phyloP scores from a whole-genome alignment of 2,888 invertebrate species.

The Trissoscelio sp. region DNA sequence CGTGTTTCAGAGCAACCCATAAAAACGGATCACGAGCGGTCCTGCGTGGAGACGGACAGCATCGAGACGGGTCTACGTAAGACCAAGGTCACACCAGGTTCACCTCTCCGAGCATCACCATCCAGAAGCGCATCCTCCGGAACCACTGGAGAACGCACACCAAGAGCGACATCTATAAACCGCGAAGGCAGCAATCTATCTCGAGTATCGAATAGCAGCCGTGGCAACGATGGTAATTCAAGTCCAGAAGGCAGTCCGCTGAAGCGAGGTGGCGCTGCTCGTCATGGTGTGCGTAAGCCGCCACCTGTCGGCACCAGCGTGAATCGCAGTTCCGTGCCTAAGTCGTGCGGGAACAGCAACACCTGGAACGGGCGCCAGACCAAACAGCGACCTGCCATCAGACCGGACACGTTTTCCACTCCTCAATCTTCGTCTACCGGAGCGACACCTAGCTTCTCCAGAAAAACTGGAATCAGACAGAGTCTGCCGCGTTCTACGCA shows the following conservation, averaged over 20 bases:
- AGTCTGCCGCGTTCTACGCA: conserved; percentile 82
- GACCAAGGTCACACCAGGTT: conserved; percentile 83
- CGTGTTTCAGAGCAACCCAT: conserved; percentile 77
- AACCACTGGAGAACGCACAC: conserved; percentile 75
- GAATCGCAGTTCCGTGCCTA: conserved; percentile 83
- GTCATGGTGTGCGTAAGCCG: conserved; percentile 83
- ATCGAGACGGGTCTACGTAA: conserved; percentile 89
- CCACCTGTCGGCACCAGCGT: conserved; percentile 84
- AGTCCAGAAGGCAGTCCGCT: conserved; percentile 84
- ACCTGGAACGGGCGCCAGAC: conserved; percentile 89
- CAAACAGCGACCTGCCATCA: conserved; percentile 84
- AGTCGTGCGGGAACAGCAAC: conserved; percentile 86
- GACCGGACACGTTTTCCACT: conserved; percentile 87
- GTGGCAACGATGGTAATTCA: conserved; percentile 77
- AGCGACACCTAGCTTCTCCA: conserved; percentile 75
- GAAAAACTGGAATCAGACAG: conserved; percentile 82
- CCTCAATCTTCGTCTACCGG: conserved; percentile 71
- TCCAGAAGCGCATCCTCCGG: conserved; percentile 75
- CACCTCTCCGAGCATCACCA: conserved; percentile 76
- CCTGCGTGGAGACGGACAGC: conserved; percentile 83
- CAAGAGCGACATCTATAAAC: conserved; percentile 76
- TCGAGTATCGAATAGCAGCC: conserved; percentile 76
- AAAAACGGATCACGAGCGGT: conserved; percentile 75
- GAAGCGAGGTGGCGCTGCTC: conserved; percentile 86
- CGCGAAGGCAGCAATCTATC: conserved; percentile 80